phyloP scores from a whole-genome alignment of 2,797 vertebrate species.

The Scleropages formosus region DNA sequence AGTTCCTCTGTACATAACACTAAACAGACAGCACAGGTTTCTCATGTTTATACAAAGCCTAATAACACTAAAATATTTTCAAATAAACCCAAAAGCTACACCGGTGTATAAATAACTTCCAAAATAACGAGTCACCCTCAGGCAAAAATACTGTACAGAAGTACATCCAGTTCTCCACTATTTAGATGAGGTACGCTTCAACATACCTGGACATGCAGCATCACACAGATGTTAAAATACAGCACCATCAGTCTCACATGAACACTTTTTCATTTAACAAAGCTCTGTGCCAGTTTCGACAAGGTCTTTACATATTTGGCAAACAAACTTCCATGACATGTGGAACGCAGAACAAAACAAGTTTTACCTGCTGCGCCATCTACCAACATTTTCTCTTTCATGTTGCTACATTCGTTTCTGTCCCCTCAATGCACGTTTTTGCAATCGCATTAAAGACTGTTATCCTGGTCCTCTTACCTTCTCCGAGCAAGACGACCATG shows the following conservation, averaged over 20 bases:
- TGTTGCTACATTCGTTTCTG: too few species aligned
- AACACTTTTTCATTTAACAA: too few species aligned
- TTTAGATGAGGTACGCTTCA: constrained; percentile 11
- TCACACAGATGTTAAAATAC: neutral
- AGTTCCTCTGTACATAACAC: neutral
- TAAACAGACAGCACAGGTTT: neutral
- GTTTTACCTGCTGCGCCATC: too few species aligned
- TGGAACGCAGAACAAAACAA: too few species aligned
- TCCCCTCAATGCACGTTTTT: too few species aligned
- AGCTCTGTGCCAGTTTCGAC: neutral
- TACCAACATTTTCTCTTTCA: too few species aligned
- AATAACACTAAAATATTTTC: too few species aligned
- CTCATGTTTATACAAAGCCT: neutral
- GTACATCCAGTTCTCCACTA: constrained; percentile 2
- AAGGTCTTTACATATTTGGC: neutral
- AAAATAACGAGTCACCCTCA: neutral
- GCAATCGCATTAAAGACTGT: too few species aligned
- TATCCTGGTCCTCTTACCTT: too few species aligned
- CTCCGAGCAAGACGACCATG: too few species aligned
- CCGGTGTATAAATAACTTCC: neutral
- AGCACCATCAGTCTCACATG: neutral
- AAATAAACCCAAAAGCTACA: neutral
- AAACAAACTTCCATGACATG: too few species aligned
- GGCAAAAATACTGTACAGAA: too few species aligned
- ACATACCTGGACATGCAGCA: neutral